Percentiles rank a stretch among this genome's conserved stretches.
phyloP scores from a whole-genome alignment of 2,888 invertebrate genomes.

The Eurytoma adleriae region DNA sequence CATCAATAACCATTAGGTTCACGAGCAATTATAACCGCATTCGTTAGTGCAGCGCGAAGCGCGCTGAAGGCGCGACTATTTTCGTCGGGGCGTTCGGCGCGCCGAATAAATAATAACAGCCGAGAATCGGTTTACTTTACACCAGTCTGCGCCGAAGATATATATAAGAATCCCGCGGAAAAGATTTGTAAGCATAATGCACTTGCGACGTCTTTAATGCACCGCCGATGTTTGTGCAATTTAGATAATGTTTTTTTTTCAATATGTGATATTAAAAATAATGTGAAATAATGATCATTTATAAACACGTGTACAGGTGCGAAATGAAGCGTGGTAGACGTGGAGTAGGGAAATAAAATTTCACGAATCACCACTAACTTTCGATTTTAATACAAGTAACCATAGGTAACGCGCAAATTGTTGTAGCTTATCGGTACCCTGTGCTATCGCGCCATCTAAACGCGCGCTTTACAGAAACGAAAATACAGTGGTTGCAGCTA shows the following conservation, averaged over 20 bases:
- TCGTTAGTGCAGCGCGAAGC: conserved; percentile 62
- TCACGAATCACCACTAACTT: background rate
- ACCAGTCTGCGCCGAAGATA: background rate
- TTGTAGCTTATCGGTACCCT: conserved; percentile 39
- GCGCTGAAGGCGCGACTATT: conserved; percentile 31
- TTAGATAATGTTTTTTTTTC: too few relatives aligned
- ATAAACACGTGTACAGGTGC: background rate
- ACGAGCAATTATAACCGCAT: conserved; percentile 72
- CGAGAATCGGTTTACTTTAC: conserved; percentile 27
- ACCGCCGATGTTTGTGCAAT: background rate
- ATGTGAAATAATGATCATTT: too few relatives aligned
- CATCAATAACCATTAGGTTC: conserved; percentile 73
- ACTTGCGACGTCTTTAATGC: background rate
- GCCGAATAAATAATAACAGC: conserved; percentile 50
- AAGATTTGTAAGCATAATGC: conserved; percentile 40
- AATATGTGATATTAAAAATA: background rate
- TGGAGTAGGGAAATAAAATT: background rate
- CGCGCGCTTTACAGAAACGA: conserved; percentile 41
- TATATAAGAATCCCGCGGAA: conserved; percentile 31
- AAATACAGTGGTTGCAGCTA: conserved; percentile 24
- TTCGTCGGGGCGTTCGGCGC: conserved; percentile 6
- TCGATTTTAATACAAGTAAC: conserved; percentile 35
- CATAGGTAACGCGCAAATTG: conserved; percentile 37
- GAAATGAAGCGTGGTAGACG: background rate
- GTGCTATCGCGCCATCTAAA: conserved; percentile 38